Percentiles rank a stretch among this genome's conserved stretches.
phyloP scores from a whole-genome alignment of 2,113 vertebrate genomes.

The Thymallus thymallus region DNA sequence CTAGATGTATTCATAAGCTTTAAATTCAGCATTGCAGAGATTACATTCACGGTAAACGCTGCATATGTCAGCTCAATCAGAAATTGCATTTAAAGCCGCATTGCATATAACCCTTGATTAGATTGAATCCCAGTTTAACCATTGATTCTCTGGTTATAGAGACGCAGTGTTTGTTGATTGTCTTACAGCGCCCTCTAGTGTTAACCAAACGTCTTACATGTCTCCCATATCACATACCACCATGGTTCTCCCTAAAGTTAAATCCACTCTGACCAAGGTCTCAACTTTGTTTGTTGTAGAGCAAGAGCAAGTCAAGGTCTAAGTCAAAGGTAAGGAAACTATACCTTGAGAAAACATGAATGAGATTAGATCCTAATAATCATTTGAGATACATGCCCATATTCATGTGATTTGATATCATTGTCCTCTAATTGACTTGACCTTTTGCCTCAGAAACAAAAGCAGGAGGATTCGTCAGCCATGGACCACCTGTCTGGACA shows the following conservation, averaged over 20 bases:
- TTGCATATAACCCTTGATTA: too few species aligned
- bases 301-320: conserved; percentile 74
- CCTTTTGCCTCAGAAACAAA: conserved; percentile 56
- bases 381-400: background rate
- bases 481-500: conserved; percentile 40
- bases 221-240: background rate
- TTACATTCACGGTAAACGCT: too few species aligned
- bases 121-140: too few species aligned
- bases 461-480: conserved; percentile 48
- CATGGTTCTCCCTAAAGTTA: background rate
- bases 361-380: background rate
- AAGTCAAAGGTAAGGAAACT: conserved; percentile 72
- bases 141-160: too few species aligned
- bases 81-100: too few species aligned
- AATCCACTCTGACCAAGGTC: conserved; percentile 44
- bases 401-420: too few species aligned
- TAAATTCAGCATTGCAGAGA: too few species aligned
- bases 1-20: too few species aligned
- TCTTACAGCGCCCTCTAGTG: too few species aligned
- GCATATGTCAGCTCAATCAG: too few species aligned
- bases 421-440: background rate
- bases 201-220: background rate
- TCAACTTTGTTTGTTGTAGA: conserved; percentile 65
- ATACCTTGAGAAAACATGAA: conserved; percentile 42
- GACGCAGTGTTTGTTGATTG: too few species aligned